Evolutionary conservation across 2,113 vertebrate genomes (phyloP).

Genomic region (Calidris pugnax): DNA sequence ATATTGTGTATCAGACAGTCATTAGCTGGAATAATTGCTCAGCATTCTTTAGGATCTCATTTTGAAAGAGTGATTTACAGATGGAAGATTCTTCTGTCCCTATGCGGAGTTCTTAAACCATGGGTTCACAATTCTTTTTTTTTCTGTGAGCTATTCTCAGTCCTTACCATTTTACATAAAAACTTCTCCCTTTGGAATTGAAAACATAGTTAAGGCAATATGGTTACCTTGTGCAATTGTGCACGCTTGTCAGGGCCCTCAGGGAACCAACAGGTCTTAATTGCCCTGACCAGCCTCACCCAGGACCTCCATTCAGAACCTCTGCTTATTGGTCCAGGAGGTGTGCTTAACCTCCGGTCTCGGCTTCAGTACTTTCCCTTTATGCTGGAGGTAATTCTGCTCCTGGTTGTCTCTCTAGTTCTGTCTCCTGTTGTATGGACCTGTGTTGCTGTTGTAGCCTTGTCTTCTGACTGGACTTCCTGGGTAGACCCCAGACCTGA

Average conservation of each 20-base stretch:
- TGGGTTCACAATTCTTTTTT: background rate
- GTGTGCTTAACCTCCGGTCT: too few relatives aligned
- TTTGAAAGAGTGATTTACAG: background rate
- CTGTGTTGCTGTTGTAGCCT: background rate
- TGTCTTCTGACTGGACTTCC: background rate
- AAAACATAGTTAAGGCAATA: background rate
- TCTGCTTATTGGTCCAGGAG: background rate
- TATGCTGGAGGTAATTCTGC: background rate
- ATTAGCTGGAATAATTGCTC: conserved; percentile 17
- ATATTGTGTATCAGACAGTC: background rate
- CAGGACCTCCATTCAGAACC: background rate
- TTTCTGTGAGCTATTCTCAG: background rate
- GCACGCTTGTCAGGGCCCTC: background rate
- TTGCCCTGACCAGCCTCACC: background rate
- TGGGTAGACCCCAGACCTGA: background rate
- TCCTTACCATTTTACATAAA: background rate
- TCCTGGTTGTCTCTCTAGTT: background rate
- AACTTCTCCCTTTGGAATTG: background rate
- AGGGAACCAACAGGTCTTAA: background rate
- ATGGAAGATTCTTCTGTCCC: background rate
- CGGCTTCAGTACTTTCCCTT: background rate
- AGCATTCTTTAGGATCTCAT: conserved; percentile 1
- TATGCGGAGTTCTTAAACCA: background rate
- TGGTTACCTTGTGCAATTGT: background rate
- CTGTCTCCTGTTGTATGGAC: background rate